Base-by-base conservation (phyloP, 2,797 vertebrate species). In the Phrynocephalus forsythii region DNA sequence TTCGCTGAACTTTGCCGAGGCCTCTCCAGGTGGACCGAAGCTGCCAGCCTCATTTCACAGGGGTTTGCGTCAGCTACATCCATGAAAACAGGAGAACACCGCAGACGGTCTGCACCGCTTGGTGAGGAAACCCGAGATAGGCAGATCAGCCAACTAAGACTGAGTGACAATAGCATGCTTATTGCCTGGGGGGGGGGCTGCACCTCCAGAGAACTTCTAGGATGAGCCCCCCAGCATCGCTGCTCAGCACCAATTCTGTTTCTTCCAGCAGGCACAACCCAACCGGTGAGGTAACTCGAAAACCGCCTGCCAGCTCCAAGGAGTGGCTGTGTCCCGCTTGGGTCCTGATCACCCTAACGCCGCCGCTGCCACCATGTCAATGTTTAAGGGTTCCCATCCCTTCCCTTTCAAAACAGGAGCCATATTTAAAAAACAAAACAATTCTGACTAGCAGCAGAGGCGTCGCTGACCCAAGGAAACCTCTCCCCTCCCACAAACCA, bases 1-100 rank as follows among this genome's bases (percentile, higher is more conserved):
- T 26, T 18, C 69, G 77, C 6, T 73, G 50, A 4, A 44, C 11
- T 73, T 63, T 68, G 68, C 72, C 0, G 81, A 94, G 92, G 91
- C 91, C 91, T 94, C 89, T 85, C 93, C 91, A 85, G 73, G n/a
- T 0, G 0, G 11, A 0, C 24, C 8, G 13, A 90, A 85, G 86
- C 92, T 94, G 91, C 91, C 0, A 72, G 93, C 94, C 90, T 93
- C 20, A 1, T 33, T 38, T 76, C 77, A 5, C 38, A 5, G 60
- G 2, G 20, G 44, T 8, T 30, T 18, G 2, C 4, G 6, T n/a
- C 18, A 6, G 22, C 52, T 28, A 30, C 72, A 16, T 20, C n/a
- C 33, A 33, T n/a, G 8, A 33, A 33, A 28, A 15, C 77, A 16
- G 20, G 5, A 56, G 24, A n/a, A 30, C 48, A 33, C 30, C 8